Percentiles rank a stretch among this genome's conserved stretches.
phyloP scores from a whole-genome alignment of 1,140 invertebrate species.

The Ceratosolen fusciceps region DNA sequence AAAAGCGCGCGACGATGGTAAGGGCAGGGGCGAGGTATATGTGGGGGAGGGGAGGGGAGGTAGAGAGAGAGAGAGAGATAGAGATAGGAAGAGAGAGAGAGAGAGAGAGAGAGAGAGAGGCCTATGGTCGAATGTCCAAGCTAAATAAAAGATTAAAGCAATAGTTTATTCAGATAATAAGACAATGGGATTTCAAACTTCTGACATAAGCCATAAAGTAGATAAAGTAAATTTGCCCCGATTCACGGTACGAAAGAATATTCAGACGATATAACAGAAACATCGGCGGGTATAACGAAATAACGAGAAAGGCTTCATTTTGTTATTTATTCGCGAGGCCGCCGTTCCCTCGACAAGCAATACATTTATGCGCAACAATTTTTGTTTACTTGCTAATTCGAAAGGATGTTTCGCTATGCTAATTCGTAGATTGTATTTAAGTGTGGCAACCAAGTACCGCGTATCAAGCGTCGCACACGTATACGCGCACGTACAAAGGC shows the following conservation, averaged over 20 bases:
- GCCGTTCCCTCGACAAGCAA: neutral
- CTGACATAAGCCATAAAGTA: too few species aligned
- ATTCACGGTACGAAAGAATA: too few species aligned
- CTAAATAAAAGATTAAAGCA: neutral
- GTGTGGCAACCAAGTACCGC: neutral
- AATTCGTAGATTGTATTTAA: constrained; percentile 42
- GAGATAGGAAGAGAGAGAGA: too few species aligned
- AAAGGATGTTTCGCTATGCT: neutral
- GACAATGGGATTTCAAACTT: neutral
- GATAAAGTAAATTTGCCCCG: neutral
- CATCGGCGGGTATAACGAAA: neutral
- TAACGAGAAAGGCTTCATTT: neutral
- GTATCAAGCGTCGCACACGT: neutral
- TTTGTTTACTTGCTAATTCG: constrained; percentile 19
- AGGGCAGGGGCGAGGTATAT: too few species aligned
- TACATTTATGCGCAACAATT: constrained; percentile 7
- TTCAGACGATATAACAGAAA: neutral
- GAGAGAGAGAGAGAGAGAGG: too few species aligned
- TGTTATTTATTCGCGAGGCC: neutral
- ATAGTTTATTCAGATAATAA: neutral
- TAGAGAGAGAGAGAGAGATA: too few species aligned
- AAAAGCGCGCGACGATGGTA: too few species aligned
- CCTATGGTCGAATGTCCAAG: too few species aligned
- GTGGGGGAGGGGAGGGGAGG: too few species aligned
- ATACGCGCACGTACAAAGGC: too few species aligned